Percentiles rank a stretch among this genome's conserved stretches.
phyloP scores from a whole-genome alignment of 2,888 invertebrate genomes.

The Himalopsyche japonica region DNA sequence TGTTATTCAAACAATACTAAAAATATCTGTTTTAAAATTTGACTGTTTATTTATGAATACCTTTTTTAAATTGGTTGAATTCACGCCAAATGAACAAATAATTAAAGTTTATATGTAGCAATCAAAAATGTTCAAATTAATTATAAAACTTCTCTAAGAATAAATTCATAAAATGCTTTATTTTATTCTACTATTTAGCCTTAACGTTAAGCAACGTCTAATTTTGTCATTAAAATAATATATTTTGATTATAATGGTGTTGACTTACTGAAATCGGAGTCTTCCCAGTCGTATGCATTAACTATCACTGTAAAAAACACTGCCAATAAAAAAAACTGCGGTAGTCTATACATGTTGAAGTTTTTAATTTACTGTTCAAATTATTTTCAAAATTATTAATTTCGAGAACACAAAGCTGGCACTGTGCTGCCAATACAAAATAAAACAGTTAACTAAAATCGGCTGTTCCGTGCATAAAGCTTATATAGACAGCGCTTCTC shows the following conservation, averaged over 20 bases:
- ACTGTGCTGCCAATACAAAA: conserved; percentile 7
- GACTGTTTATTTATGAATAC: too few species aligned
- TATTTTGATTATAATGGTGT: background rate
- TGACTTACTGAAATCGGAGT: conserved; percentile 36
- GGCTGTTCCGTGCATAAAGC: background rate
- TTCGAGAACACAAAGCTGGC: background rate
- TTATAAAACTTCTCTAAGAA: too few species aligned
- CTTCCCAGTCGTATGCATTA: conserved; percentile 33
- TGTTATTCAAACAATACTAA: too few species aligned
- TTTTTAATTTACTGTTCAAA: background rate
- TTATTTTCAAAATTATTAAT: background rate
- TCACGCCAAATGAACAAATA: too few species aligned
- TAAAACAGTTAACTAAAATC: conserved; percentile 15
- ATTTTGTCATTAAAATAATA: too few species aligned
- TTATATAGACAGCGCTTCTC: conserved; percentile 16
- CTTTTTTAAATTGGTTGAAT: too few species aligned
- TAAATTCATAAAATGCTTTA: too few species aligned
- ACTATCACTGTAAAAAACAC: background rate
- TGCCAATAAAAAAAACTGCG: background rate
- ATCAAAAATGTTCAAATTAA: too few species aligned
- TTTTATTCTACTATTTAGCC: too few species aligned
- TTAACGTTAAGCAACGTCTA: too few species aligned
- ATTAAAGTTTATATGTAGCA: too few species aligned
- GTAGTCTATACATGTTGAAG: background rate
- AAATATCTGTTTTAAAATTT: too few species aligned